phyloP scores from a whole-genome alignment of 2,797 vertebrate genomes.

The Peromyscus attwateri region DNA sequence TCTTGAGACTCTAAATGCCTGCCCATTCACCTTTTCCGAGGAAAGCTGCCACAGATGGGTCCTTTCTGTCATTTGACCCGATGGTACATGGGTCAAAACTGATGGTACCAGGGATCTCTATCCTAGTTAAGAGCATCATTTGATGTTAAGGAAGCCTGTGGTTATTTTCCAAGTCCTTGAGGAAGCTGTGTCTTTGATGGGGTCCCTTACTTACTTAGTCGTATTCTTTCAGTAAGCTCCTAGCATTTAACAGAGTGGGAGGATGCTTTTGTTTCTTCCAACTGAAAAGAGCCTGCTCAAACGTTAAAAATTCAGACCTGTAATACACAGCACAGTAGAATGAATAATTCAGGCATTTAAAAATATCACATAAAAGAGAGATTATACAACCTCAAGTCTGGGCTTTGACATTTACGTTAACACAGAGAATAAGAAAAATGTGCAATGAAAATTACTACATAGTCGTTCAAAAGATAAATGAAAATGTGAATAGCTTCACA shows the following conservation, averaged over 20 bases:
- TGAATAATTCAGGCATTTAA: constrained; percentile 66
- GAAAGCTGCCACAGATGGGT: neutral
- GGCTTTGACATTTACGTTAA: constrained; percentile 61
- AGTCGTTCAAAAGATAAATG: constrained; percentile 72
- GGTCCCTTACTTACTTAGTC: neutral
- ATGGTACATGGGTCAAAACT: neutral
- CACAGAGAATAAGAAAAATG: constrained; percentile 45
- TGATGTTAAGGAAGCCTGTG: neutral
- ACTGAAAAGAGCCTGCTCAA: constrained; percentile 32
- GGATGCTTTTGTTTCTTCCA: constrained; percentile 44
- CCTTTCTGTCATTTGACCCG: neutral
- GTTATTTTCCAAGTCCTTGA: neutral
- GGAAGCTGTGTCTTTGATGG: neutral
- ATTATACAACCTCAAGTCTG: constrained; percentile 38
- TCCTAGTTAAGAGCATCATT: neutral
- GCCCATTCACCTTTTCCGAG: neutral
- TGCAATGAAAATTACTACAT: constrained; percentile 68
- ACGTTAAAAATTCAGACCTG: constrained; percentile 6
- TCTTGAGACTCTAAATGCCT: neutral
- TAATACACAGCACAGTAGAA: constrained; percentile 42
- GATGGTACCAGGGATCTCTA: neutral
- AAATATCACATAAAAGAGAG: constrained; percentile 39
- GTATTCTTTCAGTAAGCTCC: neutral
- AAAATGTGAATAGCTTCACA: constrained; percentile 71
- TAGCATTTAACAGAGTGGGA: neutral